These are phyloP conservation scores for Pterostichus niger DNA, from an alignment of 2,888 invertebrate species.

Conservation along the genomic window DNA sequence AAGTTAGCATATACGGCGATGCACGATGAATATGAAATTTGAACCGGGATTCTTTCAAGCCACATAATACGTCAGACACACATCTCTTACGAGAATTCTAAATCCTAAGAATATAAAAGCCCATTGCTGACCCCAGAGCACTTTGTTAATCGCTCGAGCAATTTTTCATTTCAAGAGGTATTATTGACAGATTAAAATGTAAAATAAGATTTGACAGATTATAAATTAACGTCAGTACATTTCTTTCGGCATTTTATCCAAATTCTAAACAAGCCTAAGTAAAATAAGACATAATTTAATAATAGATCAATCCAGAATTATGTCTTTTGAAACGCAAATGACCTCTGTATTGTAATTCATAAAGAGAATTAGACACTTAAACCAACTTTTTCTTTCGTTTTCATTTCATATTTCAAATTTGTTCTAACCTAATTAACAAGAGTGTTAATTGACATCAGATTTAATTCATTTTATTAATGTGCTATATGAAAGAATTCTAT, in stretches of 20 bases:
- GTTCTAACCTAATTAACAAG: too few relatives aligned
- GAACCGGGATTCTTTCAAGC: not conserved
- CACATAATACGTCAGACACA: conserved; percentile 7
- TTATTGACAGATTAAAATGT: not conserved
- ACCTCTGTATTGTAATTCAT: too few relatives aligned
- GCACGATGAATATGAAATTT: conserved; percentile 37
- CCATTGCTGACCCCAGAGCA: too few relatives aligned
- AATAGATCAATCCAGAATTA: not conserved
- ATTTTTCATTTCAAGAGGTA: conserved; percentile 15
- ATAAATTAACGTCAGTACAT: not conserved
- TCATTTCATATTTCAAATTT: too few relatives aligned
- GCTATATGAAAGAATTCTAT: too few relatives aligned
- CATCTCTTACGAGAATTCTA: not conserved
- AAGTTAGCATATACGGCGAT: conserved; percentile 23
- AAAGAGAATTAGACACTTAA: too few relatives aligned
- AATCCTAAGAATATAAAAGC: not conserved
- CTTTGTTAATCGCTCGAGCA: not conserved
- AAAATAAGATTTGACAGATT: conserved; percentile 8
- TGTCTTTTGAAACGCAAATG: too few relatives aligned
- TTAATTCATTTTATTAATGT: not conserved
- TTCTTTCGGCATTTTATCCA: too few relatives aligned
- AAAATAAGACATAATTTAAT: not conserved
- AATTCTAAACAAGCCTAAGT: too few relatives aligned
- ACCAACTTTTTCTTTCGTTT: too few relatives aligned
- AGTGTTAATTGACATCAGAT: not conserved